Evolutionary conservation across 2,113 vertebrate genomes (phyloP).

Genomic region (Notothenia coriiceps): DNA sequence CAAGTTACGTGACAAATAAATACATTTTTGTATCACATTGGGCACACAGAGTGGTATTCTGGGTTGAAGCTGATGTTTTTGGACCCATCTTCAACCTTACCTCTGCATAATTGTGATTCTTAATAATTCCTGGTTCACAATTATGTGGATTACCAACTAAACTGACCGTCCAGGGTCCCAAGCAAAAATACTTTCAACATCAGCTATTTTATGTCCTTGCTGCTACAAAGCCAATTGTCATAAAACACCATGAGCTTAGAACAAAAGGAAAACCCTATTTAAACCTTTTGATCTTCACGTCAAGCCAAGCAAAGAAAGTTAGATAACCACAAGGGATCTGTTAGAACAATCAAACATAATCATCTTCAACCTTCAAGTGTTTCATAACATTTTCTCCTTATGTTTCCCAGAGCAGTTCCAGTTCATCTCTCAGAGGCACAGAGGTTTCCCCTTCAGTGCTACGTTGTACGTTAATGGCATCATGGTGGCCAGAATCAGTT

Average conservation of each 20-base stretch:
- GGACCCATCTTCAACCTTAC: too few relatives aligned
- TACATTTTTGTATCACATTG: too few relatives aligned
- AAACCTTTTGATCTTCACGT: not conserved
- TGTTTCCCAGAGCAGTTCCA: constrained; percentile 81
- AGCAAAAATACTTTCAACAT: not conserved
- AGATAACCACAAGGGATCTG: not conserved
- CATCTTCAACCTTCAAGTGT: not conserved
- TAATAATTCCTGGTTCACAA: too few relatives aligned
- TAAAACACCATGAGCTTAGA: not conserved
- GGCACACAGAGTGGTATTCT: too few relatives aligned
- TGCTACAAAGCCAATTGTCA: not conserved
- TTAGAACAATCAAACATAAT: not conserved
- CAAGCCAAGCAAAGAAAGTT: not conserved
- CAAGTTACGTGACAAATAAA: too few relatives aligned
- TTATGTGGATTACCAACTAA: too few relatives aligned
- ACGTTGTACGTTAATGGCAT: constrained; percentile 83
- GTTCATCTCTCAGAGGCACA: constrained; percentile 84
- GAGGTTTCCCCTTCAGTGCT: constrained; percentile 84
- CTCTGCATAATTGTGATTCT: too few relatives aligned
- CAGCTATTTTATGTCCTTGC: not conserved
- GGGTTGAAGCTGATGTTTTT: too few relatives aligned
- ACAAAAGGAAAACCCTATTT: not conserved
- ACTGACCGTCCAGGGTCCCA: not conserved
- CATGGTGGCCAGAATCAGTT: constrained; percentile 82
- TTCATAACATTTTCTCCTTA: not conserved